Base-by-base conservation (phyloP, 2,113 vertebrate genomes). In the Patagioenas fasciata region DNA sequence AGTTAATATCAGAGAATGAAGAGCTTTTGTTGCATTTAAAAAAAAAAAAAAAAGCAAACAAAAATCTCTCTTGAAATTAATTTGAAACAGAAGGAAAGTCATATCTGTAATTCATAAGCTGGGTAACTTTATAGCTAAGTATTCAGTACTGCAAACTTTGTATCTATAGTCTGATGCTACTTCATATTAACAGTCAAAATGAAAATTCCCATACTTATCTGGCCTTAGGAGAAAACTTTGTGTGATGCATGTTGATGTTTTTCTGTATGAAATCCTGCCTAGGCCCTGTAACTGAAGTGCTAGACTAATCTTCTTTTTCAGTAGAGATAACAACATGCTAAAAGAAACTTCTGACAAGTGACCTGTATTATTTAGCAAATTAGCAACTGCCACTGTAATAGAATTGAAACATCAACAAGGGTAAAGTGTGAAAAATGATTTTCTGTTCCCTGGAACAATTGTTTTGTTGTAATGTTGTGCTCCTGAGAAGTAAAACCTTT, bases 321-420 rank as follows among this genome's bases (percentile, higher is more conserved):
- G 40, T 32, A 85, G 54, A 89, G 78, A 73, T 85, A 69, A 77
- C 77, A 91, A 83, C 54, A 89, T 0, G 4, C 40, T 85, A 88
- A 87, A 85, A 91, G 80, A 93, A 92, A 80, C 54, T 61, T 77
- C 70, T 77, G 71, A 91, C 78, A 93, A 95, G 58, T 72, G 38
- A 96, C 61, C 86, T 69, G 21, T 65, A 75, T 87, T 85, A 89
- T 94, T 89, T 80, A 77, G 70, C 66, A 91, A 91, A 73, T 96
- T 96, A 96, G 28, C 40, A 91, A 50, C 78, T 88, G 44, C n/a
- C 66, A 83, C 40, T 90, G 34, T 94, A 93, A 90, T 42, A 82
- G 74, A 89, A 94, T 4, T 85, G 85, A 95, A 94, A 80, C 36
- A 70, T 82, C 61, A 91, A 21, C n/a, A 85, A 82, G 81, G 62